Conservation (phyloP, 1,140 invertebrate species). For the Drosophila obscura region DNA sequence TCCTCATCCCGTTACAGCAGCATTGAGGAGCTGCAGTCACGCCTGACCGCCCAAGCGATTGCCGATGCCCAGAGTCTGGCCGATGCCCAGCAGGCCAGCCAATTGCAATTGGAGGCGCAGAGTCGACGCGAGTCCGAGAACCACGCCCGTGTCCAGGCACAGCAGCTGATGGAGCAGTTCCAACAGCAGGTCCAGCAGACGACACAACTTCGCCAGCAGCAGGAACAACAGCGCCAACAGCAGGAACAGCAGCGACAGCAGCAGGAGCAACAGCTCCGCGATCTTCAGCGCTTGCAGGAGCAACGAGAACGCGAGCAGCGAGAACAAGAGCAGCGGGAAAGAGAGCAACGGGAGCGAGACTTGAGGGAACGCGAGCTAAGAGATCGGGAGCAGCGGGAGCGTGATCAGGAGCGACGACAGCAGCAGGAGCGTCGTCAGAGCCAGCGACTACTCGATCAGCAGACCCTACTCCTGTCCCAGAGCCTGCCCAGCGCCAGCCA, state of each 20-base stretch:
- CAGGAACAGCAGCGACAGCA: conserved; percentile 73
- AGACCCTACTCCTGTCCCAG: conserved; percentile 57
- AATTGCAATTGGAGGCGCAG: conserved; percentile 66
- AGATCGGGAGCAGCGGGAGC: conserved; percentile 34
- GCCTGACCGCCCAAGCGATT: conserved; percentile 71
- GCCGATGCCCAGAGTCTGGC: conserved; percentile 72
- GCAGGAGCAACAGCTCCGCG: conserved; percentile 71
- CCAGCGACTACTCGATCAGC: conserved; percentile 65
- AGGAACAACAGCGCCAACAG: conserved; percentile 66
- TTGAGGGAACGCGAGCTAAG: conserved; percentile 36
- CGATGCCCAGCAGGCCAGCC: conserved; percentile 62
- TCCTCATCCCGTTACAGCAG: conserved; percentile 69
- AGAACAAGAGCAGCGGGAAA: conserved; percentile 41
- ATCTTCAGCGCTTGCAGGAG: conserved; percentile 55
- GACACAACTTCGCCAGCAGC: conserved; percentile 65
- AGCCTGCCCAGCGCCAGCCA: conserved; percentile 56
- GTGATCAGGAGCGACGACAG: conserved; percentile 45
- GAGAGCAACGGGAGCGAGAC: conserved; percentile 38
- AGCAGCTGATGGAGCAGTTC: conserved; percentile 81
- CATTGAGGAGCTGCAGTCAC: conserved; percentile 71
- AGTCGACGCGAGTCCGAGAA: conserved; percentile 63
- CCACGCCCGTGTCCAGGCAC: conserved; percentile 72
- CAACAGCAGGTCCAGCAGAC: conserved; percentile 76
- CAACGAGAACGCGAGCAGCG: conserved; percentile 50
- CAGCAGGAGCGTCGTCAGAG: conserved; percentile 40